phyloP scores from a whole-genome alignment of 1,140 invertebrate species.

The Maniola jurtina region DNA sequence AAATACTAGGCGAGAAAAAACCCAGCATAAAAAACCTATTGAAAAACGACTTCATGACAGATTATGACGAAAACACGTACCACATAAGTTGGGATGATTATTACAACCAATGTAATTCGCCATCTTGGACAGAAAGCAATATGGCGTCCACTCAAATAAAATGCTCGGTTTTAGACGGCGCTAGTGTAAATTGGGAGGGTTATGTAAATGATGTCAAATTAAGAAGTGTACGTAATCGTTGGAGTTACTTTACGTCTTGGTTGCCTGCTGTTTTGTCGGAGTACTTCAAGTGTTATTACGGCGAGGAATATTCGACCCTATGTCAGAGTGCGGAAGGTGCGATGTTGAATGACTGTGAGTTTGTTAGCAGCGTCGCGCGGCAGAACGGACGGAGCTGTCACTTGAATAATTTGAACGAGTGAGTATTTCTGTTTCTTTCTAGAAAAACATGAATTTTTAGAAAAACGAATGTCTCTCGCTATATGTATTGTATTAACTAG shows the following conservation, averaged over 20 bases:
- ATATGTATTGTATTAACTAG: no score
- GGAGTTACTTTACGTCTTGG: conserved; percentile 79
- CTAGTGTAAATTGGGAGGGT: conserved; percentile 85
- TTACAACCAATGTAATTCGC: conserved; percentile 84
- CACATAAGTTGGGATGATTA: conserved; percentile 84
- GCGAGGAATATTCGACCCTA: conserved; percentile 80
- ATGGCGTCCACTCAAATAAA: conserved; percentile 83
- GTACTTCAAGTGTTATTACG: conserved; percentile 84
- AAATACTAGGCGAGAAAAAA: conserved; percentile 62
- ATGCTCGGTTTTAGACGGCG: conserved; percentile 83
- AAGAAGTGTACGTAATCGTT: conserved; percentile 81
- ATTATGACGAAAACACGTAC: conserved; percentile 59
- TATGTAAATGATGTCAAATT: conserved; percentile 84
- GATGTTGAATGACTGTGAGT: conserved; percentile 75
- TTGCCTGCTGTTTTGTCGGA: conserved; percentile 80
- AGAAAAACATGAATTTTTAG: background rate
- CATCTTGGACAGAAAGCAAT: conserved; percentile 83
- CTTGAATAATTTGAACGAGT: conserved; percentile 83
- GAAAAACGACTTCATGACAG: conserved; percentile 61
- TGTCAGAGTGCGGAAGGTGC: conserved; percentile 75
- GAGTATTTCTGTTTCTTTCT: conserved; percentile 42
- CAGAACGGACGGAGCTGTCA: conserved; percentile 81
- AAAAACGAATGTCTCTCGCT: no score
- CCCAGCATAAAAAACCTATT: conserved; percentile 59
- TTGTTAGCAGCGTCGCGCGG: conserved; percentile 76